These are phyloP conservation scores for Hylaea fasciaria DNA, from an alignment of 2,888 invertebrate species.

Conservation along the genomic window DNA sequence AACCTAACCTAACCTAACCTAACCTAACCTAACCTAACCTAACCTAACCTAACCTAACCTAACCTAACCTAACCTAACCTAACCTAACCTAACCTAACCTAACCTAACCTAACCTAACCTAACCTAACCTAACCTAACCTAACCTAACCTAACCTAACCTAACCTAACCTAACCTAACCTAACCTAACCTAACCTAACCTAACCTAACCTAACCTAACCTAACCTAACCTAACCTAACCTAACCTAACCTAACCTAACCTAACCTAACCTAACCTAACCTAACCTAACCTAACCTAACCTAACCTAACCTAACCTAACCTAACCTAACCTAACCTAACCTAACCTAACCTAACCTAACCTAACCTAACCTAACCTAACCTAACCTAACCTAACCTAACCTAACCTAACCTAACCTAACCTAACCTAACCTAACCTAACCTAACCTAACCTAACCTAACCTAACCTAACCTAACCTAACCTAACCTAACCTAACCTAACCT, in stretches of 20 bases:
- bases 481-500: slow-evolving; percentile 43
- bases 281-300: neutral
- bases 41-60: slow-evolving; percentile 2
- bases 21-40: slow-evolving; percentile 2
- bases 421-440: slow-evolving; percentile 47
- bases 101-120: slow-evolving; percentile 6
- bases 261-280: neutral
- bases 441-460: slow-evolving; percentile 41
- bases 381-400: slow-evolving; percentile 11
- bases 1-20: slow-evolving; percentile 2
- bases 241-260: no score
- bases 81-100: slow-evolving; percentile 2
- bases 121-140: slow-evolving; percentile 36
- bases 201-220: no score
- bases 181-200: no score
- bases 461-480: slow-evolving; percentile 38
- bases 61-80: slow-evolving; percentile 2
- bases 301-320: no score
- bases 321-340: slow-evolving; percentile 3
- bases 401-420: slow-evolving; percentile 45
- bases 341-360: slow-evolving; percentile 2
- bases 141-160: slow-evolving; percentile 36
- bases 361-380: slow-evolving; percentile 31
- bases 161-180: slow-evolving; percentile 38
- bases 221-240: neutral